phyloP scores from a whole-genome alignment of 2,797 vertebrate genomes.

The Schizothorax lantsangensis region DNA sequence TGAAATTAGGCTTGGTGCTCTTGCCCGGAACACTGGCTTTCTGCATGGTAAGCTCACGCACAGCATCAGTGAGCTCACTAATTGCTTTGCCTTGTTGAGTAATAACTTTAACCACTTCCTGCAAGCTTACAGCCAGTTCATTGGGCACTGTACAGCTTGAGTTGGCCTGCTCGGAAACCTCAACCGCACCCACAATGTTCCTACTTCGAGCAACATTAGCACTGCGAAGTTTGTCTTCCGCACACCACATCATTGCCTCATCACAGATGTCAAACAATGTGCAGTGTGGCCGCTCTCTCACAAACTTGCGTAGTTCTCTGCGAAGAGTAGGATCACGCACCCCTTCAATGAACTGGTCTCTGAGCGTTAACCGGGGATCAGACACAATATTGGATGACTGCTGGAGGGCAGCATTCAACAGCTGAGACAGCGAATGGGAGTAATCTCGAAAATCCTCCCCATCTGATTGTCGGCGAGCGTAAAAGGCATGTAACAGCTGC shows the following conservation, averaged over 20 bases:
- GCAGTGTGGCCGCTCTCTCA: slow-evolving; percentile 34
- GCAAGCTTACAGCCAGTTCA: no score
- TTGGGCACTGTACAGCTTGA: no score
- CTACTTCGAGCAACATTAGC: no score
- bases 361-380: background rate
- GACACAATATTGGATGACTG: background rate
- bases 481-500: background rate
- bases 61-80: background rate
- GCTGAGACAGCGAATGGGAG: slow-evolving; percentile 24
- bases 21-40: background rate
- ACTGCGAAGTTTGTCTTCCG: no score
- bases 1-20: background rate
- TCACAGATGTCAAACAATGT: no score
- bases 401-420: no score
- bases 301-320: background rate
- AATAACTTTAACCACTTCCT: no score
- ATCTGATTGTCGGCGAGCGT: background rate
- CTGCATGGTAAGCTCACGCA: background rate
- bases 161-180: no score
- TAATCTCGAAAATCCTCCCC: background rate
- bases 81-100: background rate
- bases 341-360: slow-evolving; percentile 36
- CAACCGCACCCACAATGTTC: no score
- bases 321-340: slow-evolving; percentile 1
- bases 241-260: no score